Percentiles rank a stretch among this genome's conserved stretches.
These are phyloP conservation scores for Mareca strepera DNA, from an alignment of 2,797 vertebrate species.

Conservation along the genomic window DNA sequence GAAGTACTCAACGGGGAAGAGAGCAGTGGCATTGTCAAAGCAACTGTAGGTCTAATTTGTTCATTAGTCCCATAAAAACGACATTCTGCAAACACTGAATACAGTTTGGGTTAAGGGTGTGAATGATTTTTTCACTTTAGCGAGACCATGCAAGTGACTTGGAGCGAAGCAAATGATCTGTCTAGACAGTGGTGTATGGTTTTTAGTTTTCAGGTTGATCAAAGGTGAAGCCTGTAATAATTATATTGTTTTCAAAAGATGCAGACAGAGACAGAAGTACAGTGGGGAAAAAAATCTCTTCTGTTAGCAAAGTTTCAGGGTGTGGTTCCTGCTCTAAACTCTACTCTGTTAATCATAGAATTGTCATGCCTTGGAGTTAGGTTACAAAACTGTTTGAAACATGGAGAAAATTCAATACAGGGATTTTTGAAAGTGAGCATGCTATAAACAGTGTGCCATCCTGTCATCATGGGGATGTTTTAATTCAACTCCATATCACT, in stretches of 20 bases:
- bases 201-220: neutral
- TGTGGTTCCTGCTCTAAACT: neutral
- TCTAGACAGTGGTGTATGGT: neutral
- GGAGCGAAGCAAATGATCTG: neutral
- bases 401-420: neutral
- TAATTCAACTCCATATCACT: slow-evolving; percentile 11
- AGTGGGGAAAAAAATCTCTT: neutral
- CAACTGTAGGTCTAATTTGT: neutral
- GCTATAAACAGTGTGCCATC: neutral
- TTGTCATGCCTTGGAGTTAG: neutral
- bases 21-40: neutral
- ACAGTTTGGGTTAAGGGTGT: neutral
- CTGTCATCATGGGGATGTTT: neutral
- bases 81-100: neutral
- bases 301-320: neutral
- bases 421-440: neutral
- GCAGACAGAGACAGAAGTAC: neutral
- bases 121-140: neutral
- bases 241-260: neutral
- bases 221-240: neutral
- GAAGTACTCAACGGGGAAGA: neutral
- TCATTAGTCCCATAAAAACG: neutral
- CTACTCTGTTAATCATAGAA: accelerated
- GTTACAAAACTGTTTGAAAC: neutral
- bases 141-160: neutral